Evolutionary conservation across 2,888 invertebrate species (phyloP).

Genomic region (Chamaedrilus cognettii): DNA sequence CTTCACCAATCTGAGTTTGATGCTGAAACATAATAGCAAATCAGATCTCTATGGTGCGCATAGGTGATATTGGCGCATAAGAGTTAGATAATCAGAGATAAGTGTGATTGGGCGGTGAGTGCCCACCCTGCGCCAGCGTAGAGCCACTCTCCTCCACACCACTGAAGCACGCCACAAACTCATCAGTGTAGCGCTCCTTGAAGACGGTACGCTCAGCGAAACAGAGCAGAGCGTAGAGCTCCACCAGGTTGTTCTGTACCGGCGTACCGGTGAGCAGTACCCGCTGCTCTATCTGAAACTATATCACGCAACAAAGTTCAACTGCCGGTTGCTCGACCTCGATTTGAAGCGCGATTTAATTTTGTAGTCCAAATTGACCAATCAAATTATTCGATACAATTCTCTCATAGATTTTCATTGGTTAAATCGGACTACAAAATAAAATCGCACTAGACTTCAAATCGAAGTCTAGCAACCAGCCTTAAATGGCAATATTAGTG

Average conservation of each 20-base stretch:
- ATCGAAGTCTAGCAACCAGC: no score
- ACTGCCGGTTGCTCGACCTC: no score
- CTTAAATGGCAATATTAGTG: no score
- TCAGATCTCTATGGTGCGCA: no score
- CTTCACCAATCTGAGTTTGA: no score
- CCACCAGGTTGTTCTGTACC: slow-evolving; percentile 60
- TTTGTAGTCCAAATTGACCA: no score
- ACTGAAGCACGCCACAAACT: slow-evolving; percentile 43
- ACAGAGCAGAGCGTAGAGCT: slow-evolving; percentile 58
- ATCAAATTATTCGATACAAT: no score
- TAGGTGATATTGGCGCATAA: neutral
- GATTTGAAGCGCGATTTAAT: no score
- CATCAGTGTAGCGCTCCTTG: slow-evolving; percentile 41
- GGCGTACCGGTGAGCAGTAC: slow-evolving; percentile 61
- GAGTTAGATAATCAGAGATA: neutral
- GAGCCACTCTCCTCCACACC: slow-evolving; percentile 6
- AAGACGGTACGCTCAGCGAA: slow-evolving; percentile 54
- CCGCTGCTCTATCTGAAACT: slow-evolving; percentile 48
- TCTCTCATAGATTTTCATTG: no score
- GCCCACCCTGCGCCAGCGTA: neutral
- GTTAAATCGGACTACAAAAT: no score
- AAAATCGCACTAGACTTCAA: no score
- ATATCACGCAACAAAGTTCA: slow-evolving; percentile 31
- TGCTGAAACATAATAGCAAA: no score
- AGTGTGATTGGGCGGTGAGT: neutral